phyloP scores from a whole-genome alignment of 64 coral and sea anemone genomes.

The Stichodactyla mertensii region DNA sequence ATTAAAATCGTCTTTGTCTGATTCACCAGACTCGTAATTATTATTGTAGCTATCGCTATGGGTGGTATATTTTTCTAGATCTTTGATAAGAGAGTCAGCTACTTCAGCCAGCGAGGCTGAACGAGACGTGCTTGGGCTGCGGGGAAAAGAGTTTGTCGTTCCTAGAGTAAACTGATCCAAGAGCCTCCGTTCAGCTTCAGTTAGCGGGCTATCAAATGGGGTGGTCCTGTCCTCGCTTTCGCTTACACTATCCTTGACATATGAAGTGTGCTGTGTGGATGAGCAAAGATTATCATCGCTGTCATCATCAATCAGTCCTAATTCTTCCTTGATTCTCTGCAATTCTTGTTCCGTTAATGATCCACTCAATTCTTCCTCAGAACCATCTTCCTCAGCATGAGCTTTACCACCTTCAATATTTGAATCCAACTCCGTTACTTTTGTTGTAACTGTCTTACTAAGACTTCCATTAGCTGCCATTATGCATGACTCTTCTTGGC shows the following conservation, averaged over 20 bases:
- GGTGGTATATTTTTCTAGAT: conserved; percentile 47
- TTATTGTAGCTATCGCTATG: conserved; percentile 1
- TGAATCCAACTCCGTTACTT: not conserved
- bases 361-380: not conserved
- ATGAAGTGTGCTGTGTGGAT: conserved; percentile 23
- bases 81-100: conserved; percentile 80
- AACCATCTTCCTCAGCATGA: not conserved
- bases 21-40: not conserved
- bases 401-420: not conserved
- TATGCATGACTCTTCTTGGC: too few species aligned
- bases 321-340: conserved; percentile 68
- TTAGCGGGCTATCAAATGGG: conserved; percentile 79
- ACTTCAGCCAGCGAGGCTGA: conserved; percentile 70
- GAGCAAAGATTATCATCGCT: conserved; percentile 34
- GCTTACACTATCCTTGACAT: conserved; percentile 35
- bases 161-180: conserved; percentile 79
- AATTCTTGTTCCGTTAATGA: conserved; percentile 68
- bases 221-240: conserved; percentile 34
- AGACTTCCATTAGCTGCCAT: too few species aligned
- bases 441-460: not conserved
- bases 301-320: conserved; percentile 63
- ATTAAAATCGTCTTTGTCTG: not conserved
- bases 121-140: conserved; percentile 42
- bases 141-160: conserved; percentile 45
- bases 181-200: conserved; percentile 65